Percentiles rank a stretch among this genome's conserved stretches.
phyloP scores from a whole-genome alignment of 2,888 invertebrate species.

The Poecilus cupreus region DNA sequence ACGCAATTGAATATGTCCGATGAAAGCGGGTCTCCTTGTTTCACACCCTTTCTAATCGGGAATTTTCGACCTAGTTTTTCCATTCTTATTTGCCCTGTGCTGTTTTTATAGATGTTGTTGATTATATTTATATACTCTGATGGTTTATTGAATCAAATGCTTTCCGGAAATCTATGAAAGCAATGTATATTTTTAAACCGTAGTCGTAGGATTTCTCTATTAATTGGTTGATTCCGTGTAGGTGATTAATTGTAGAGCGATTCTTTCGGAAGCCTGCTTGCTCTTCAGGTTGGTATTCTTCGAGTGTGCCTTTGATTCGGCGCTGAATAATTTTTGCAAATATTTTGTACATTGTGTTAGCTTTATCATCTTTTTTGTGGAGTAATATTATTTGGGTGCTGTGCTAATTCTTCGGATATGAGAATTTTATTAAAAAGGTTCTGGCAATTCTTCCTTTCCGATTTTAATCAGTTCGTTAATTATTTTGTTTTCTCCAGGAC shows the following conservation, averaged over 20 bases:
- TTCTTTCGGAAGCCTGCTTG: constrained; percentile 7
- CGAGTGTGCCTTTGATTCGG: not conserved
- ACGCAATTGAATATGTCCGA: not conserved
- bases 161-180: too few species aligned
- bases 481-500: not conserved
- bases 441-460: not conserved
- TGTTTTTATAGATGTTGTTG: not conserved
- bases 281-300: not conserved
- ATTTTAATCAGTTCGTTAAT: constrained; percentile 6
- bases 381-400: constrained; percentile 45
- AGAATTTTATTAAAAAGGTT: constrained; percentile 23
- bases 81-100: not conserved
- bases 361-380: constrained; percentile 40
- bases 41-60: not conserved
- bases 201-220: not conserved
- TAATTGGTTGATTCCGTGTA: constrained; percentile 8
- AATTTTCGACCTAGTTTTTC: not conserved
- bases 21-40: not conserved
- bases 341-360: constrained; percentile 38
- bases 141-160: not conserved
- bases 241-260: not conserved
- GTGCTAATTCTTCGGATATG: not conserved
- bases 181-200: too few species aligned
- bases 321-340: constrained; percentile 37
- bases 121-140: not conserved